phyloP scores from a whole-genome alignment of 2,797 vertebrate species.

The Aulostomus chinensis region DNA sequence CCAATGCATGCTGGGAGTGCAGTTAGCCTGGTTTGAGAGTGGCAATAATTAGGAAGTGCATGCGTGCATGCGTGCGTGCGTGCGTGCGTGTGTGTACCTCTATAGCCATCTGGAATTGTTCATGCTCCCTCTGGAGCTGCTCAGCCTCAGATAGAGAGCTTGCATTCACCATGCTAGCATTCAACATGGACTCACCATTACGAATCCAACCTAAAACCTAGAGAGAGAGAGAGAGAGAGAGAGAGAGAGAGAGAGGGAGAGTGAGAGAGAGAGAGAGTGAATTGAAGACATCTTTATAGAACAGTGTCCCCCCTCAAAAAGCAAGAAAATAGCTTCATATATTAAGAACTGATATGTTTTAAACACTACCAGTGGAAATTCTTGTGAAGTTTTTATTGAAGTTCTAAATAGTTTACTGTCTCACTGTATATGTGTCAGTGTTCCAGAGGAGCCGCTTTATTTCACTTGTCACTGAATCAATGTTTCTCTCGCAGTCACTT shows the following conservation, averaged over 20 bases:
- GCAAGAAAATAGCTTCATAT: too few relatives aligned
- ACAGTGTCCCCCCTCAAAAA: too few relatives aligned
- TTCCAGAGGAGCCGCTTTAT: too few relatives aligned
- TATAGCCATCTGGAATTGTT: conserved; percentile 94
- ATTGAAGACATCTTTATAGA: too few relatives aligned
- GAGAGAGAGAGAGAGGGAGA: background rate
- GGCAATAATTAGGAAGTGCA: conserved; percentile 42
- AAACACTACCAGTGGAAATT: too few relatives aligned
- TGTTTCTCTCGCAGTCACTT: too few relatives aligned
- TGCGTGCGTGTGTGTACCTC: conserved; percentile 46
- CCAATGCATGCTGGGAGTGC: conserved; percentile 36
- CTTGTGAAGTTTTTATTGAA: too few relatives aligned
- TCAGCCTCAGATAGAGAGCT: conserved; percentile 97
- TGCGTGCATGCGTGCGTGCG: conserved; percentile 13
- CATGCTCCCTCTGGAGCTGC: conserved; percentile 96
- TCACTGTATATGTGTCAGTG: too few relatives aligned
- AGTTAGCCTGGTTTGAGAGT: conserved; percentile 35
- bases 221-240: background rate
- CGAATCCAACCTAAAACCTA: conserved; percentile 98
- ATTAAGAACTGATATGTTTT: too few relatives aligned
- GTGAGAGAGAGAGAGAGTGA: background rate
- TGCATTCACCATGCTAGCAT: conserved; percentile 95
- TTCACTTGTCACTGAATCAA: too few relatives aligned
- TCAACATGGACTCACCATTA: conserved; percentile 98
- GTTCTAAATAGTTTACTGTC: too few relatives aligned